Evolutionary conservation across 1,140 invertebrate species (phyloP).

Genomic region (Drosophila micromelanica): DNA sequence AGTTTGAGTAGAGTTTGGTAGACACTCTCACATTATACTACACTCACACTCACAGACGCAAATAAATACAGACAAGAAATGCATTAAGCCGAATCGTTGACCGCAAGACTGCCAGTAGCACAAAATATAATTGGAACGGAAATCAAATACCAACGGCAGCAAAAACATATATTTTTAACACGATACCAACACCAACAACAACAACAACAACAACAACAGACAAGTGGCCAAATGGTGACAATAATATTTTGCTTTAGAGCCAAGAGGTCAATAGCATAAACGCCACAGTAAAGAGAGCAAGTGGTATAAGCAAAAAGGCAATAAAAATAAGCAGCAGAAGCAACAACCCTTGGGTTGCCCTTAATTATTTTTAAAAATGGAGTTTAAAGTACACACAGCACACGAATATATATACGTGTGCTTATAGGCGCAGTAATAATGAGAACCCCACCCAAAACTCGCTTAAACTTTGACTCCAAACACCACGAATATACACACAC

Average conservation of each 20-base stretch:
- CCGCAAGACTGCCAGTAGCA: constrained; percentile 39
- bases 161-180: constrained; percentile 3
- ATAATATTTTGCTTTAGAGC: constrained; percentile 32
- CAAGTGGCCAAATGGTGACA: constrained; percentile 34
- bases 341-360: constrained; percentile 50
- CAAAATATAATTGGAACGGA: constrained; percentile 63
- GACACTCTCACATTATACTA: constrained; percentile 22
- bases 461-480: constrained; percentile 46
- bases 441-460: constrained; percentile 43
- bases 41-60: background rate
- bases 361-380: constrained; percentile 70
- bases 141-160: constrained; percentile 40
- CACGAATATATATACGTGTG: background rate
- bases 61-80: constrained; percentile 25
- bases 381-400: constrained; percentile 54
- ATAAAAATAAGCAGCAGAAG: constrained; percentile 16
- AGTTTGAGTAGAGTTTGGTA: constrained; percentile 20
- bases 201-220: constrained; percentile 19
- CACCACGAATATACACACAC: constrained; percentile 9
- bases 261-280: constrained; percentile 49
- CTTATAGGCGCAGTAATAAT: background rate
- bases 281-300: constrained; percentile 36
- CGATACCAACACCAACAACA: constrained; percentile 7
- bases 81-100: constrained; percentile 57
- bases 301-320: constrained; percentile 33